Base-by-base conservation (phyloP, 2,113 vertebrate species). In the Tapirus terrestris region DNA sequence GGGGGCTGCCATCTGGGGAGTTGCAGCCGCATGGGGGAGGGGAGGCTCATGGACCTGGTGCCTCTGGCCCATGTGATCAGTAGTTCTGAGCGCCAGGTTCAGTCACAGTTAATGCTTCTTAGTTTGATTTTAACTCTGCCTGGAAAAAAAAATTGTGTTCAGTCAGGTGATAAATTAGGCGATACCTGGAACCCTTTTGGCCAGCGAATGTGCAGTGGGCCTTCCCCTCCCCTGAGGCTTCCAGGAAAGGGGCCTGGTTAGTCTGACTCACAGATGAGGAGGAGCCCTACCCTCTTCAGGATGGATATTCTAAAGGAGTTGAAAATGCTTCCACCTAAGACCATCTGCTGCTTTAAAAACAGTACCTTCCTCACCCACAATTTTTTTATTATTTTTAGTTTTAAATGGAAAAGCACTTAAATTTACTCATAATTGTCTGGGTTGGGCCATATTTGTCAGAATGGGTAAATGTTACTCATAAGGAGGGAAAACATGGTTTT, bases 111-210 rank as follows among this genome's bases (percentile, higher is more conserved):
- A 75, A 39, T 17, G 16, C 27, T 60, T 58, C 61, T 70, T 48
- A 6, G 25, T 79, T 56, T 80, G 6, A 60, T 90, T 82, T 94
- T 91, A 94, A 70, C 25, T 67, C 58, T 68, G 10, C 43, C 61
- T 58, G 9, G 84, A 14, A 70, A 51, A 36, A 36, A 16, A 31
- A 70, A 83, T 60, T 39, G 17, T 96, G 48, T 82, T 93, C 16
- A 29, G 16, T 76, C 10, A 33, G 27, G 6, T 80, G 25, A 73
- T 77, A 45, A 82, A 67, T 86, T 53, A 81, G 67, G 20, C 36
- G 31, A 48, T 48, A 21, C 23, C 75, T 25, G 36, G 72, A 58
- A 36, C 8, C 31, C 43, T 68, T 13, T 89, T 43, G 23, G 6
- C 56, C 51, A 73, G 14, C 58, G 70, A 63, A 17, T 23, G 3